A percentile compares a stretch with the other conserved stretches of the same genome.
phyloP scores from a whole-genome alignment of 2,797 vertebrate genomes.

The Xenentodon cancila region DNA sequence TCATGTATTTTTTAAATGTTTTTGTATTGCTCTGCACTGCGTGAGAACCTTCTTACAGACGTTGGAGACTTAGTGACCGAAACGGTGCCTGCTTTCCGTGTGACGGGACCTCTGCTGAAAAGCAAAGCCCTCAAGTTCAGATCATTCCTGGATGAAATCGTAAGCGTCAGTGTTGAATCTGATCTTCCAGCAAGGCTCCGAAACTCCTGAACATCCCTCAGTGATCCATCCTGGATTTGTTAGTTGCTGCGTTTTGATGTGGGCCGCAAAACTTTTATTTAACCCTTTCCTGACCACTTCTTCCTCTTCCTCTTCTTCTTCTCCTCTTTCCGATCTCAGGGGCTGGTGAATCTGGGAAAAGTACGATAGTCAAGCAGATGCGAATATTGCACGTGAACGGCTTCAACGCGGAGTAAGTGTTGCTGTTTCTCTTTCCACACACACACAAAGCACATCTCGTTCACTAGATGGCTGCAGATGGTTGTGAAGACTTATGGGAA shows the following conservation, averaged over 20 bases:
- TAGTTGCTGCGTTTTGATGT: not conserved
- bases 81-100: not conserved
- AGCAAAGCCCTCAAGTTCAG: slow-evolving; percentile 13
- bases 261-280: not conserved
- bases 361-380: slow-evolving; percentile 99
- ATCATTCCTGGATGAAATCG: slow-evolving; percentile 9
- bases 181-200: not conserved
- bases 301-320: slow-evolving; percentile 48
- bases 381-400: slow-evolving; percentile 98
- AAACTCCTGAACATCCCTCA: not conserved
- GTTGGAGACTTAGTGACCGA: not conserved
- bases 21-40: not conserved
- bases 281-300: slow-evolving; percentile 15
- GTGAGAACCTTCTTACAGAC: not conserved
- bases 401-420: slow-evolving; percentile 99
- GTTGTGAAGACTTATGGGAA: no score
- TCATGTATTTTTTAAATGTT: slow-evolving; percentile 3
- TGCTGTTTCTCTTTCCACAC: not conserved
- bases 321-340: slow-evolving; percentile 82
- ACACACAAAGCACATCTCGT: not conserved
- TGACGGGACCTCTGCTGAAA: not conserved
- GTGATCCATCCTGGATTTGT: slow-evolving; percentile 3
- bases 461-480: not conserved
- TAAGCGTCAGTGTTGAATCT: not conserved
- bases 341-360: slow-evolving; percentile 98